phyloP scores from a whole-genome alignment of 2,113 vertebrate genomes.

The Sinocyclocheilus anshuiensis region DNA sequence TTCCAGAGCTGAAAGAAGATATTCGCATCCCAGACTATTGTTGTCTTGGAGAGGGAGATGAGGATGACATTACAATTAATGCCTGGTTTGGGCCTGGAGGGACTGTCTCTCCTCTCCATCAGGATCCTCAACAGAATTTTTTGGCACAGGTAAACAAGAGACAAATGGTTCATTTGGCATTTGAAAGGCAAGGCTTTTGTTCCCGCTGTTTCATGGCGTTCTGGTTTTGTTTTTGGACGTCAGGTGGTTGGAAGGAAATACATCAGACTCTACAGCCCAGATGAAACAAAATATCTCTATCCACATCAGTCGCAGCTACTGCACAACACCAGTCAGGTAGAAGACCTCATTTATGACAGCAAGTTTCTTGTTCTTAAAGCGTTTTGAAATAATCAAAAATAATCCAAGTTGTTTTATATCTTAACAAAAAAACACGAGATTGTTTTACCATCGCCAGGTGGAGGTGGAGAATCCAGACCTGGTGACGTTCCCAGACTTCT shows the following conservation, averaged over 20 bases:
- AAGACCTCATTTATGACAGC: neutral
- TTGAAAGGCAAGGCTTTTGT: neutral
- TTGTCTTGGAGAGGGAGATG: slow-evolving; percentile 87
- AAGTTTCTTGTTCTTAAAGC: neutral
- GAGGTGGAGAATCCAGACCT: slow-evolving; percentile 88
- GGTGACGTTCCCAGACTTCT: slow-evolving; percentile 83
- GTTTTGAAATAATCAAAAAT: neutral
- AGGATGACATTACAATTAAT: slow-evolving; percentile 91
- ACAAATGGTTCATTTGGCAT: neutral
- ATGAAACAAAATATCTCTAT: slow-evolving; percentile 85
- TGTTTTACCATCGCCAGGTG: slow-evolving; percentile 74
- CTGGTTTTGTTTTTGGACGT: slow-evolving; percentile 15
- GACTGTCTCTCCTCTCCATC: slow-evolving; percentile 92
- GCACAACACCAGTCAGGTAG: slow-evolving; percentile 95
- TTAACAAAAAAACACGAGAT: neutral
- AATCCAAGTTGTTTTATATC: neutral
- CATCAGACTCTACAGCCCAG: slow-evolving; percentile 84
- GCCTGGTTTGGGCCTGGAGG: slow-evolving; percentile 94
- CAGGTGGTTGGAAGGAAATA: slow-evolving; percentile 94
- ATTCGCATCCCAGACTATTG: slow-evolving; percentile 94
- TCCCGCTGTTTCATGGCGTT: slow-evolving; percentile 22
- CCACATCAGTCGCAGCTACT: slow-evolving; percentile 88
- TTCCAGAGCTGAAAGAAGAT: slow-evolving; percentile 90
- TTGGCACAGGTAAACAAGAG: slow-evolving; percentile 82
- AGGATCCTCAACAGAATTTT: slow-evolving; percentile 96